Percentiles rank a stretch among this genome's conserved stretches.
These are phyloP conservation scores for Temnothorax ravouxi DNA, from an alignment of 2,888 invertebrate genomes.

Conservation along the genomic window DNA sequence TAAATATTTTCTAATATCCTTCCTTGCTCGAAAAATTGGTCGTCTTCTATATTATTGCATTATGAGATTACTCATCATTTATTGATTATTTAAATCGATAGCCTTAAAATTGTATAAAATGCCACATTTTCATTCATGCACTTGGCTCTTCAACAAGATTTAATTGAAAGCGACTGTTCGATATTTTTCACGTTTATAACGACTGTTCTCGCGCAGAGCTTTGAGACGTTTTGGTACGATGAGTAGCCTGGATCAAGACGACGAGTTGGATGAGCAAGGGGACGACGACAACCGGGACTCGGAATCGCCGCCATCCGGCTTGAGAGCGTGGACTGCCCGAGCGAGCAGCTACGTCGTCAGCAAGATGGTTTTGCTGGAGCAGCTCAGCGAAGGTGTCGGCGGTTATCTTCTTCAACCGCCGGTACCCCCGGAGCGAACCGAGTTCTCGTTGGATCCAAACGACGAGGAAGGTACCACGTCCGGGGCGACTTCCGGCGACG, in stretches of 20 bases:
- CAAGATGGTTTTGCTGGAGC: slow-evolving; percentile 92
- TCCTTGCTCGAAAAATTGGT: too few species aligned
- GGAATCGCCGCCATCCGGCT: slow-evolving; percentile 87
- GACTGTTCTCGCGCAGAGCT: slow-evolving; percentile 74
- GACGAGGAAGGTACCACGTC: slow-evolving; percentile 94
- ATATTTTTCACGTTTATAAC: neutral
- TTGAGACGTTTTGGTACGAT: slow-evolving; percentile 86
- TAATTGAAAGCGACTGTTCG: neutral
- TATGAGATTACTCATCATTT: neutral
- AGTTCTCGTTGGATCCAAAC: slow-evolving; percentile 83
- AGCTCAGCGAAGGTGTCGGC: slow-evolving; percentile 88
- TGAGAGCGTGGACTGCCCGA: slow-evolving; percentile 92
- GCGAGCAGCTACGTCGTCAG: slow-evolving; percentile 94
- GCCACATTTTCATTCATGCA: neutral
- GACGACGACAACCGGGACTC: slow-evolving; percentile 82
- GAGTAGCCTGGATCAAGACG: slow-evolving; percentile 86
- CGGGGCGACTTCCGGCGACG: slow-evolving; percentile 94
- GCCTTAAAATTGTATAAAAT: neutral
- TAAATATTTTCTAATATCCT: too few species aligned
- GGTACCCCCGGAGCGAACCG: slow-evolving; percentile 84
- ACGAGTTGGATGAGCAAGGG: slow-evolving; percentile 82
- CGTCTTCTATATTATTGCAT: too few species aligned
- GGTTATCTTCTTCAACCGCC: slow-evolving; percentile 84
- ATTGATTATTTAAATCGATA: neutral
- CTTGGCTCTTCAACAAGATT: neutral